phyloP scores from a whole-genome alignment of 2,113 vertebrate species.

The Ascaphus truei region DNA sequence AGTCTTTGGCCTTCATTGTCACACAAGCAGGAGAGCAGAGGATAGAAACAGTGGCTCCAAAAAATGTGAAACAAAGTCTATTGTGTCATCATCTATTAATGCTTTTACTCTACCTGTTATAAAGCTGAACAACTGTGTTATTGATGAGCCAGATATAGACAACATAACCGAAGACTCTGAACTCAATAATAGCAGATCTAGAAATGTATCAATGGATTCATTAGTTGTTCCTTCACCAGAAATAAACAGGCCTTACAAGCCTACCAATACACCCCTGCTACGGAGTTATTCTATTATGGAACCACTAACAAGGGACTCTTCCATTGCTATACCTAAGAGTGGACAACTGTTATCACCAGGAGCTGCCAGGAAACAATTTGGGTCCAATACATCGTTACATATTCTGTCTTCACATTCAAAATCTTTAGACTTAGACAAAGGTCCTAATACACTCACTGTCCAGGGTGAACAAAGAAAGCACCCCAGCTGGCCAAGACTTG shows the following conservation, averaged over 20 bases:
- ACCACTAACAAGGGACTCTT: constrained; percentile 59
- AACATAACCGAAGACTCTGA: constrained; percentile 86
- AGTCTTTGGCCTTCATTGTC: constrained; percentile 67
- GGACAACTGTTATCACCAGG: constrained; percentile 87
- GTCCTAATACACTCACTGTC: constrained; percentile 77
- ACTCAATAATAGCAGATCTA: constrained; percentile 53
- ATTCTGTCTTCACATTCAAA: constrained; percentile 90
- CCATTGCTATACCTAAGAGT: constrained; percentile 67
- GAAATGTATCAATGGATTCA: constrained; percentile 80
- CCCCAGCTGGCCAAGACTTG: constrained; percentile 93
- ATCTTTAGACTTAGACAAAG: constrained; percentile 88
- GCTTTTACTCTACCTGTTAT: constrained; percentile 96
- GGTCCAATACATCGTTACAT: constrained; percentile 90
- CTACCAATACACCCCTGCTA: constrained; percentile 49
- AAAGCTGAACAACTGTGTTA: constrained; percentile 98
- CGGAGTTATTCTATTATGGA: constrained; percentile 78
- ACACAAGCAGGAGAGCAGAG: constrained; percentile 60
- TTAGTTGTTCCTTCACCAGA: constrained; percentile 73
- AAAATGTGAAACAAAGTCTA: constrained; percentile 88
- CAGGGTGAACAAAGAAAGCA: constrained; percentile 89
- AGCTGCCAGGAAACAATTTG: constrained; percentile 84
- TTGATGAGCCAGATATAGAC: constrained; percentile 91
- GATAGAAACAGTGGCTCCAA: constrained; percentile 63
- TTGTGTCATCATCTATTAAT: constrained; percentile 93
- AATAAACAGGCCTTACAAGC: constrained; percentile 73